These are phyloP conservation scores for Polymixis lichenea DNA, from an alignment of 2,888 invertebrate species.

Conservation along the genomic window DNA sequence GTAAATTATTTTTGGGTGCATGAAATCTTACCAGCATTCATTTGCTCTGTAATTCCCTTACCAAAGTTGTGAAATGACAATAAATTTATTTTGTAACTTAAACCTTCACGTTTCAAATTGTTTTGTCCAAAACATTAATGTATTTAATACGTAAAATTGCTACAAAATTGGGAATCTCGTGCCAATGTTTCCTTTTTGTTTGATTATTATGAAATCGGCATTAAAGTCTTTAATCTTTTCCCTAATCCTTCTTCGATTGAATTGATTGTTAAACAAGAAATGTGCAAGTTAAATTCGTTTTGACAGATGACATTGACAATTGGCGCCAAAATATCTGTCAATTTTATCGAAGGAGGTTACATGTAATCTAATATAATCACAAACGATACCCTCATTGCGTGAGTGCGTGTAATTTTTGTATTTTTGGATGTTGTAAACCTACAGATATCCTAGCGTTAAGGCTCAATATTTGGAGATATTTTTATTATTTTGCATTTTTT, in stretches of 20 bases:
- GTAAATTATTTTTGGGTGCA: constrained; percentile 37
- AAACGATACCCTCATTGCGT: constrained; percentile 75
- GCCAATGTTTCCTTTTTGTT: constrained; percentile 72
- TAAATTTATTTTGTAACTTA: constrained; percentile 75
- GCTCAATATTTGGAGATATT: constrained; percentile 90
- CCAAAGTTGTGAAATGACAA: constrained; percentile 87
- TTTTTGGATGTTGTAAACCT: constrained; percentile 86
- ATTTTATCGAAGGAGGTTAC: constrained; percentile 57
- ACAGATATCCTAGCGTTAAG: constrained; percentile 87
- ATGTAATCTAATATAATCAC: constrained; percentile 60
- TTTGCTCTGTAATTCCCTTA: constrained; percentile 66
- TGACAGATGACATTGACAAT: constrained; percentile 19
- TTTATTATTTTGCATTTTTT: constrained; percentile 90
- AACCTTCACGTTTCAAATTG: constrained; percentile 62
- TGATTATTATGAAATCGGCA: constrained; percentile 60
- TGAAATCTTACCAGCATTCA: constrained; percentile 36
- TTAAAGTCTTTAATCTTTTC: constrained; percentile 56
- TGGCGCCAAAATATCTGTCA: constrained; percentile 46
- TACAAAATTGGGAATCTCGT: constrained; percentile 75
- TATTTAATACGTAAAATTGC: constrained; percentile 68
- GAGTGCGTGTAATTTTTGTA: constrained; percentile 85
- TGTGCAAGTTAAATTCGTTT: constrained; percentile 9
- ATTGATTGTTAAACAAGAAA: constrained; percentile 38
- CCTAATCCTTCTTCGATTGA: constrained; percentile 59
- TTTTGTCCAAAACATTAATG: constrained; percentile 63